Conservation (phyloP, 1,140 invertebrate species). For the Linepithema humile region DNA sequence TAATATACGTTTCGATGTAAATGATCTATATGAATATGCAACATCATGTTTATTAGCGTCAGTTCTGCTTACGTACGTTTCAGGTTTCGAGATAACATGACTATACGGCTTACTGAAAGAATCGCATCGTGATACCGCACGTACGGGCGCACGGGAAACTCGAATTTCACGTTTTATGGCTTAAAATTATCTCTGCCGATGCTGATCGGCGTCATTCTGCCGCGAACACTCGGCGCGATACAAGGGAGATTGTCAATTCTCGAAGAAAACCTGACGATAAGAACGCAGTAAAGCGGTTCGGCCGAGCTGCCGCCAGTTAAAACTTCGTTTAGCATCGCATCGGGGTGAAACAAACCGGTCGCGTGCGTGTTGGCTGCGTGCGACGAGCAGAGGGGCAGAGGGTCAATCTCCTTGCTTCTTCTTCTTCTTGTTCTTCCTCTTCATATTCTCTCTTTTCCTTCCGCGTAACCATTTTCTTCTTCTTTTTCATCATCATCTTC, state of each 20-base stretch:
- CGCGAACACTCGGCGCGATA: conserved; percentile 12
- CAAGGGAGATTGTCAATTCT: conserved; percentile 54
- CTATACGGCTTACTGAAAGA: not conserved
- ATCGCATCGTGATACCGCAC: not conserved
- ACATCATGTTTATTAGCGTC: not conserved
- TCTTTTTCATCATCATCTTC: conserved; percentile 62
- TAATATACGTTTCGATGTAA: not conserved
- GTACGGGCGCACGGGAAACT: not conserved
- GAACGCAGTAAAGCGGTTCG: conserved; percentile 67
- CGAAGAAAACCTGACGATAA: conserved; percentile 55
- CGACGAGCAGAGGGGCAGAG: conserved; percentile 77
- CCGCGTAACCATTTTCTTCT: conserved; percentile 68
- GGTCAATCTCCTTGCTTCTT: conserved; percentile 80
- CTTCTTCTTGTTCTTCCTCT: conserved; percentile 54
- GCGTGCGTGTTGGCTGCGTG: conserved; percentile 78
- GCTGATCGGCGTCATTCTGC: conserved; percentile 25
- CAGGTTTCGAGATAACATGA: conserved; percentile 6
- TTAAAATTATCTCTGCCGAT: conserved; percentile 33
- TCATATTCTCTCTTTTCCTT: conserved; percentile 70
- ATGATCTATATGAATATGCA: conserved; percentile 14
- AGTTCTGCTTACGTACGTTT: not conserved
- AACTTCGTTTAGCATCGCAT: conserved; percentile 81
- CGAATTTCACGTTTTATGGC: conserved; percentile 30
- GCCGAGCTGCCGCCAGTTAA: conserved; percentile 77
- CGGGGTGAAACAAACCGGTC: conserved; percentile 83